A percentile compares a stretch with the other conserved stretches of the same genome.
Evolutionary conservation across 1,140 invertebrate species (phyloP).

Genomic region (Calliphora vicina): DNA sequence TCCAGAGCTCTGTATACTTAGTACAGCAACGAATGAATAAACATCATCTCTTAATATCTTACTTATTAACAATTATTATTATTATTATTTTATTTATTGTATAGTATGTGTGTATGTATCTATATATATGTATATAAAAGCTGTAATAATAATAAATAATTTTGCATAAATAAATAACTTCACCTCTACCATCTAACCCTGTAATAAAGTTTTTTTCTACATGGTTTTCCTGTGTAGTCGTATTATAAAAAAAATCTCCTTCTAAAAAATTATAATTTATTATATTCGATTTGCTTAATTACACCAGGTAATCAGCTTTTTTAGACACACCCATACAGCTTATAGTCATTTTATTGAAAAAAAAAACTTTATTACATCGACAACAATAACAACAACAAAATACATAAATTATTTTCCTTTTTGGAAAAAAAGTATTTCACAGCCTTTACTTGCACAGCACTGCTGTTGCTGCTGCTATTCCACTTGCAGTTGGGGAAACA

Average conservation of each 20-base stretch:
- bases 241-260: slow-evolving; percentile 32
- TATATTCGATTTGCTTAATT: slow-evolving; percentile 64
- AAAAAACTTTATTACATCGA: no score
- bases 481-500: neutral
- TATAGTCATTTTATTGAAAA: neutral
- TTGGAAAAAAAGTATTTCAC: neutral
- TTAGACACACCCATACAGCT: neutral
- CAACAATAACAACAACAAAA: neutral
- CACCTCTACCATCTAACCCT: neutral
- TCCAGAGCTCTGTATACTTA: no score
- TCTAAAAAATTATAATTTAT: slow-evolving; percentile 64
- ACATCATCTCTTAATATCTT: no score
- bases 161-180: slow-evolving; percentile 5
- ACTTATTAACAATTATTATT: no score
- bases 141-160: neutral
- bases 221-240: no score
- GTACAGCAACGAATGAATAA: no score
- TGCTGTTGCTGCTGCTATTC: no score
- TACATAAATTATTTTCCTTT: slow-evolving; percentile 1
- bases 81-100: no score
- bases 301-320: slow-evolving; percentile 59
- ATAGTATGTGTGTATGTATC: no score
- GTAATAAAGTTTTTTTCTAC: no score
- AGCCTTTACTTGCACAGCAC: neutral
- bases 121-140: neutral